Evolutionary conservation across 2,888 invertebrate species (phyloP), one percentile per base, ranked within the genome.

Genomic region (Physocephala rufipes): DNA sequence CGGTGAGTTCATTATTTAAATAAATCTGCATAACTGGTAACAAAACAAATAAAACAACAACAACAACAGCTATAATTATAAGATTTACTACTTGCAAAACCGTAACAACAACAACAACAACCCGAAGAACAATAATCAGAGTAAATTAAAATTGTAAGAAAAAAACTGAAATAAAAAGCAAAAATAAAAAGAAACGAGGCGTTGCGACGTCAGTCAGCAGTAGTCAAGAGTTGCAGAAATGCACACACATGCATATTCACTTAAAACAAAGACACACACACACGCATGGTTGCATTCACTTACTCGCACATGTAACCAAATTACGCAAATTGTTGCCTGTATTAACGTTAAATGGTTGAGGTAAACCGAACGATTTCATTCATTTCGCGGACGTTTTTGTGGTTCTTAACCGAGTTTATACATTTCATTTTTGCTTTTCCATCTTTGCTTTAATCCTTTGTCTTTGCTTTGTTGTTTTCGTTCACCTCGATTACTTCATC

Each of bases 321-420:
- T 58, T 47, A 58, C 67, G 58, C 67, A 67, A 67, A 67, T 67
- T 67, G 45, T n/a, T n/a, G n/a, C n/a, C n/a, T n/a, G 58, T 58
- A 53, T 67, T 67, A 67, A 43, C 45, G 26, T 15, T 7, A 58
- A 58, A 45, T 55, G 53, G 43, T 66, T 43, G 16, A 67, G 67
- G 64, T 59, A 58, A 71, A 67, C 67, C 62, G 21, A 59, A 28
- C 47, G 58, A 58, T 58, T 67, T 59, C 43, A 43, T 26, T 67
- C 45, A 43, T 13, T 67, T 67, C 28, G 47, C 67, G 58, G 15
- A 24, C 47, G 26, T 67, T 59, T 43, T 28, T 28, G n/a, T n/a
- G 26, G 59, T 43, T 45, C 36, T 21, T 47, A 53, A 68, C 36
- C 67, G 47, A 58, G 71, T 73, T 66, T 49, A 59, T 68, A 58